Base-by-base conservation (phyloP, 2,797 vertebrate species). In the Leptodactylus fallax region DNA sequence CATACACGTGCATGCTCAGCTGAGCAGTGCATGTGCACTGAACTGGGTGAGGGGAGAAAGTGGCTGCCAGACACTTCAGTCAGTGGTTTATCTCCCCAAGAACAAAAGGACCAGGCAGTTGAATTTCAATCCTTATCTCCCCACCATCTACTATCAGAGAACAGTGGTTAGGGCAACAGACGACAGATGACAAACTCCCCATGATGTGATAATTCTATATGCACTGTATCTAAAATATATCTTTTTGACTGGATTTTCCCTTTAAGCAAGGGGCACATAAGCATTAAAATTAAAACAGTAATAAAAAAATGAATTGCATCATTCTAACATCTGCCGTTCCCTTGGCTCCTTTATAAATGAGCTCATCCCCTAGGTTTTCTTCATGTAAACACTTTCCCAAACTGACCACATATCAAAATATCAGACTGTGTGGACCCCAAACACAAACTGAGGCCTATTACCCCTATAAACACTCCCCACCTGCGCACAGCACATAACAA, bases 321-420 rank as follows among this genome's bases (percentile, higher is more conserved):
- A 71, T 25, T 72, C 45, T 19, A 86, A 89, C 83, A 89, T 86
- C 87, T 86, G 88, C 84, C 47, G 55, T 79, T 77, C 60, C 67
- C 83, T 82, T 89, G 83, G 84, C 83, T 82, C 27, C 69, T 55
- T 58, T 27, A 19, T 63, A 74, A 47, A 69, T 82, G 88, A 89
- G 79, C 79, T 89, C 84, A 89, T 78, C 84, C 61, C 19, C 71
- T 71, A 79, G 51, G 23, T 82, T 82, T 82, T 55, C 72, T 77
- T 25, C 23, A 69, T 23, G n/a, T 61, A 77, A 63, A 78, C n/a
- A 49, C 77, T 86, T 86, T 89, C 83, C 87, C 86, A 17, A 58
- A 69, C 88, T 60, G 69, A 86, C 84, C 88, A 83, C 71, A 89
- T 89, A 69, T 86, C 72, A 89, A 82, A 25, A 55, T 53, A 60